Conservation (phyloP, 2,888 invertebrate genomes). For the Stenoptilia bipunctidactyla region DNA sequence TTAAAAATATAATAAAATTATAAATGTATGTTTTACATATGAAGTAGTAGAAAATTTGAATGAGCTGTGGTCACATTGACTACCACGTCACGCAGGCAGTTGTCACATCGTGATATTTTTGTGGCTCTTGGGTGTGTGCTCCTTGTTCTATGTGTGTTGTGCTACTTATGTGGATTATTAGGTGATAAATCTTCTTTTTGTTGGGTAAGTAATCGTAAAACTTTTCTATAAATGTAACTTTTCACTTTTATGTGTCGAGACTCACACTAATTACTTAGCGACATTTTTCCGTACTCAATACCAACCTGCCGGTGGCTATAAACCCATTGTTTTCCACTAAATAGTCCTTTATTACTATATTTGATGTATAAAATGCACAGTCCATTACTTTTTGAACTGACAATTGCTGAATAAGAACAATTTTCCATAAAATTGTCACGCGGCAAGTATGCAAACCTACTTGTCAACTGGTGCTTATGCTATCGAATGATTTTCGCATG, state of each 20-base stretch:
- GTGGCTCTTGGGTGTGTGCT: slow-evolving; percentile 70
- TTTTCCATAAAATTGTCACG: slow-evolving; percentile 33
- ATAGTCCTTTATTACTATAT: slow-evolving; percentile 11
- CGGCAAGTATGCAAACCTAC: slow-evolving; percentile 20
- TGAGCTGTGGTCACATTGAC: slow-evolving; percentile 35
- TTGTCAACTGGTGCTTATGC: slow-evolving; percentile 25
- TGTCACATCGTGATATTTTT: slow-evolving; percentile 65
- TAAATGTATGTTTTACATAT: too few species aligned
- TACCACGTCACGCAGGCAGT: slow-evolving; percentile 70
- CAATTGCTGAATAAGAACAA: slow-evolving; percentile 19
- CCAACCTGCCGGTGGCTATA: slow-evolving; percentile 45
- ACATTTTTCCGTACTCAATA: slow-evolving; percentile 28
- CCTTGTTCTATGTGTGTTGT: slow-evolving; percentile 64
- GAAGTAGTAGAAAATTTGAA: neutral
- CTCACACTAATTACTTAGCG: slow-evolving; percentile 17
- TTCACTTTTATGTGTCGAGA: slow-evolving; percentile 12
- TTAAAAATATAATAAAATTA: too few species aligned
- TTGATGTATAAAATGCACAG: neutral
- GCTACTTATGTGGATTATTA: slow-evolving; percentile 71
- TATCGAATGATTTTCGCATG: slow-evolving; percentile 5
- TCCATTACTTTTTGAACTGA: slow-evolving; percentile 11
- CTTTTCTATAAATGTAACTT: slow-evolving; percentile 12
- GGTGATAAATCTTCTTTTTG: slow-evolving; percentile 63
- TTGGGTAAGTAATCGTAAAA: slow-evolving; percentile 41
- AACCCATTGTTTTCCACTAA: slow-evolving; percentile 34